Base-by-base conservation (phyloP, 1,140 invertebrate species). In the Papilio xuthus region DNA sequence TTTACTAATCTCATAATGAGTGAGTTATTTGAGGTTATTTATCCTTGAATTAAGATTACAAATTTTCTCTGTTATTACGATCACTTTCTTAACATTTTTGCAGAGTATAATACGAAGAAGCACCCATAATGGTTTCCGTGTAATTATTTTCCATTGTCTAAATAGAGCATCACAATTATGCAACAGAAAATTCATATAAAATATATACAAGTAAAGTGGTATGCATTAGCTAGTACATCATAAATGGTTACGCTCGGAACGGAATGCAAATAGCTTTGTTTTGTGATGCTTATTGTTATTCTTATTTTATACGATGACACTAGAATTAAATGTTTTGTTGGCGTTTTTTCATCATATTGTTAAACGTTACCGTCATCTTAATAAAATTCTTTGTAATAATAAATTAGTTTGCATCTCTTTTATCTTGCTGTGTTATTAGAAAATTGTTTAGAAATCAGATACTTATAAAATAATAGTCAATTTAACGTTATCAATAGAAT, bases 201-300 rank as follows among this genome's bases (percentile, higher is more conserved):
- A 63, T 60, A 12, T 10, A 67, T 26, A 63, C 10, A 28, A 28
- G 26, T 28, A 18, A 56, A 67, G 26, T 32, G 7, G 60, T 67
- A 28, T 67, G 26, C 60, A 7, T 67, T 67, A 28, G 60, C 60
- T 63, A 28, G 60, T 67, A 67, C 23, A 67, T 12, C 13, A 13
- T 32, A 67, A 67, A 67, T 67, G 12, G 26, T 67, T 67, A 67
- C 26, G 26, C 60, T 67, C 13, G 26, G 60, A 67, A 26, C 26
- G 60, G 60, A 67, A 67, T 67, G 60, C 60, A 67, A 67, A 67
- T 67, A 67, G 23, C 60, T 67, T 67, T 67, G 60, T 67, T 67
- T 67, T 67, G 60, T 67, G 26, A 67, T 67, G 60, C 60, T 28
- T 67, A 67, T 67, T 67, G 60, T 67, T 67, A 67, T 67, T 67